These are phyloP conservation scores for Eucidaris tribuloides DNA, from an alignment of 35 echinoderm and acorn worm species.

Conservation along the genomic window DNA sequence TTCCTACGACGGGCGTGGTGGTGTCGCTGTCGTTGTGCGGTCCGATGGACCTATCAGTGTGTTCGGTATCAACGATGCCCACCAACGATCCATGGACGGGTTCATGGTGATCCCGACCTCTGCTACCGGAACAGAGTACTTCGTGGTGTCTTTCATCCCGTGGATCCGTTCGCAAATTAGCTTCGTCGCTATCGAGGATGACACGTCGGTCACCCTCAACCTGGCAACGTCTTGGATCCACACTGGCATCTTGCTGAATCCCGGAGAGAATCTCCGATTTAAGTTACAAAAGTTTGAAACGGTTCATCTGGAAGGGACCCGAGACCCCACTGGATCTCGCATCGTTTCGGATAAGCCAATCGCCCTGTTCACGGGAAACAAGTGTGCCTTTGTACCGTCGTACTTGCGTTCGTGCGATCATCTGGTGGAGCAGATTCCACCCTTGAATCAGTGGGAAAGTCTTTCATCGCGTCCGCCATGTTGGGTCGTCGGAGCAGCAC, in stretches of 20 bases:
- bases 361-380: slow-evolving; percentile 38
- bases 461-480: slow-evolving; percentile 31
- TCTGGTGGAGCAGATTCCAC: slow-evolving; percentile 57
- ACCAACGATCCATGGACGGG: slow-evolving; percentile 46
- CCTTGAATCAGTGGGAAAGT: slow-evolving; percentile 40
- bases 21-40: not conserved
- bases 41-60: slow-evolving; percentile 34
- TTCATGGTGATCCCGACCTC: slow-evolving; percentile 40
- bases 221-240: not conserved
- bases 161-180: slow-evolving; percentile 41
- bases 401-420: slow-evolving; percentile 36
- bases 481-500: slow-evolving; percentile 1
- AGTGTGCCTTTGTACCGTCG: slow-evolving; percentile 14
- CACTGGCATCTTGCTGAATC: not conserved
- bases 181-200: slow-evolving; percentile 40
- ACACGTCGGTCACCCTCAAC: not conserved
- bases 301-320: slow-evolving; percentile 12
- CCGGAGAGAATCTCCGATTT: slow-evolving; percentile 14
- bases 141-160: slow-evolving; percentile 19
- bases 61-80: slow-evolving; percentile 53
- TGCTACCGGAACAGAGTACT: slow-evolving; percentile 35
- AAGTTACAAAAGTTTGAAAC: slow-evolving; percentile 29
- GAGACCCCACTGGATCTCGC: slow-evolving; percentile 37
- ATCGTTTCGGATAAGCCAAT: slow-evolving; percentile 52
- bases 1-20: not conserved